phyloP scores from a whole-genome alignment of 2,888 invertebrate species.

The Scelioninae gen. 2 region DNA sequence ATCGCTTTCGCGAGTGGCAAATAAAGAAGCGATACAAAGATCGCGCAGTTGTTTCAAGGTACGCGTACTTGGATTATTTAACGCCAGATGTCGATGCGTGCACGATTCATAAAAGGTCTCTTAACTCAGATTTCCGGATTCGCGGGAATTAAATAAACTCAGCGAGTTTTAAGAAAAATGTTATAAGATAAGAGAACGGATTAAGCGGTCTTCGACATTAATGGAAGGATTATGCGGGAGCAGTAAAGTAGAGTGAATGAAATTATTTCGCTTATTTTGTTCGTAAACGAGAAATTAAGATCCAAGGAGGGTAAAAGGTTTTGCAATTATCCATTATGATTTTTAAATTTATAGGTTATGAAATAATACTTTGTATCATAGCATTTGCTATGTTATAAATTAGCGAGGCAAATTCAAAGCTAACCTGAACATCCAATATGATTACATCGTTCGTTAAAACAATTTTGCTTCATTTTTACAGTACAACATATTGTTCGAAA shows the following conservation, averaged over 20 bases:
- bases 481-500: too few species aligned
- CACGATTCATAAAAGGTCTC: constrained; percentile 32
- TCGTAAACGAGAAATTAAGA: constrained; percentile 34
- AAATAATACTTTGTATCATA: too few species aligned
- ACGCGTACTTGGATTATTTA: constrained; percentile 18
- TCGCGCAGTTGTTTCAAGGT: constrained; percentile 16
- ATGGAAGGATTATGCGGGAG: constrained; percentile 36
- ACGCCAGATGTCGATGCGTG: constrained; percentile 24
- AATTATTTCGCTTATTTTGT: constrained; percentile 47
- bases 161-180: constrained; percentile 41
- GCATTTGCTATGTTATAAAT: too few species aligned
- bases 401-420: too few species aligned
- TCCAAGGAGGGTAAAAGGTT: constrained; percentile 21
- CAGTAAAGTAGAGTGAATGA: constrained; percentile 26
- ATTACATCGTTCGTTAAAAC: too few species aligned
- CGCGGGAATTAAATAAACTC: constrained; percentile 38
- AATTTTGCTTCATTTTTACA: too few species aligned
- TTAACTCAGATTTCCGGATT: constrained; percentile 40
- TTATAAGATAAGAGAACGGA: constrained; percentile 41
- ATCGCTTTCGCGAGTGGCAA: too few species aligned
- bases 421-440: too few species aligned
- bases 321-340: constrained; percentile 7
- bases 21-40: too few species aligned
- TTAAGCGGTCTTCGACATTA: constrained; percentile 44
- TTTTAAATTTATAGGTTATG: too few species aligned